phyloP scores from a whole-genome alignment of 2,797 vertebrate genomes.

The Sebastes matsubarae region DNA sequence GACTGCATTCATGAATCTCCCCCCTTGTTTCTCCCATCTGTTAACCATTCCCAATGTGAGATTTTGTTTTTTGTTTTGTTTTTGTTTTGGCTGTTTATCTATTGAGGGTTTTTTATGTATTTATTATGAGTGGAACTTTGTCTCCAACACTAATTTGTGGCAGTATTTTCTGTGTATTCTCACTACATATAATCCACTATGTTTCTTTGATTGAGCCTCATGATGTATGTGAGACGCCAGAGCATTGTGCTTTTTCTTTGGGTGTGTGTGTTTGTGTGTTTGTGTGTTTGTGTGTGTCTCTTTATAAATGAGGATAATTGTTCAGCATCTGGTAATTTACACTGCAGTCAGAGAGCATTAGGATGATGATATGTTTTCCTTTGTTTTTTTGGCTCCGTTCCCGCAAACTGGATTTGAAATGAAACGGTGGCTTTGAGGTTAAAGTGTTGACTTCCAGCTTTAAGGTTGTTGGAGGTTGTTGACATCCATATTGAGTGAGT shows the following conservation, averaged over 20 bases:
- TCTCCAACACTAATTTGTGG: conserved; percentile 5
- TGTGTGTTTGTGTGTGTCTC: background rate
- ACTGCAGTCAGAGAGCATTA: conserved; percentile 43
- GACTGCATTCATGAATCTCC: background rate
- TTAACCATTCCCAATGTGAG: background rate
- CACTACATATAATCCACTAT: background rate
- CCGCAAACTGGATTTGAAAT: conserved; percentile 28
- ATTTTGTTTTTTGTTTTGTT: background rate
- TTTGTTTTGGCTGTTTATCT: background rate
- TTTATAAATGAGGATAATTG: conserved; percentile 48
- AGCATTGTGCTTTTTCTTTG: background rate
- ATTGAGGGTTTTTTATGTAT: background rate
- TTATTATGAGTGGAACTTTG: background rate
- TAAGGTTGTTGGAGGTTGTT: conserved; percentile 1
- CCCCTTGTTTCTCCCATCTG: background rate
- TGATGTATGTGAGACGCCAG: background rate
- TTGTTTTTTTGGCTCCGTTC: conserved; percentile 15
- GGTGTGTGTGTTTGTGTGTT: background rate
- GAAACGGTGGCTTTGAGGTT: background rate
- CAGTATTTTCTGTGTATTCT: background rate
- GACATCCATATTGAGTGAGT: background rate
- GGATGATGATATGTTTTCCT: conserved; percentile 40
- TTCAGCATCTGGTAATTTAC: conserved; percentile 55
- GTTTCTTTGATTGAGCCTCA: background rate
- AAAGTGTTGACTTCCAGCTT: conserved; percentile 25